A percentile compares a stretch with the other conserved stretches of the same genome.
Conservation (phyloP, 1,140 invertebrate genomes). For the Drosophila kurseongensis region DNA sequence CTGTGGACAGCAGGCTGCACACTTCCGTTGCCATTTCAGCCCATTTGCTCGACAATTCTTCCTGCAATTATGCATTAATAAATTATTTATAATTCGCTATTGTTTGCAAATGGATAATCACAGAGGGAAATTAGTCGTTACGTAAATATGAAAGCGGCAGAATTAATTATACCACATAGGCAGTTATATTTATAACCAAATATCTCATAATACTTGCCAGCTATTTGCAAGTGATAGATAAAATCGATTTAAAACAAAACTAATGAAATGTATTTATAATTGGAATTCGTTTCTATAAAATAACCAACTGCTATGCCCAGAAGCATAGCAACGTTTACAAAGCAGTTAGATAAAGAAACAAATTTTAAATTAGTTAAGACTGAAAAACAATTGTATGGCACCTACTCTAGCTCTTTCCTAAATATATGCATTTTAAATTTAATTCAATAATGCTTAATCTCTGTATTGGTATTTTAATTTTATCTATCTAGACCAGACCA, state of each 20-base stretch:
- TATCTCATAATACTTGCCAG: constrained; percentile 19
- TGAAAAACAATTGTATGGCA: too few relatives aligned
- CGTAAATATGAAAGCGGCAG: constrained; percentile 10
- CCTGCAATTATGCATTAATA: constrained; percentile 63
- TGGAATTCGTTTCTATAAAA: not conserved
- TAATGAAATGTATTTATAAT: constrained; percentile 23
- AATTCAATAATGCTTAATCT: too few relatives aligned
- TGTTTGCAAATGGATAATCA: constrained; percentile 36
- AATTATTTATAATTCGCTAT: constrained; percentile 20
- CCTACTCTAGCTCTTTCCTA: too few relatives aligned
- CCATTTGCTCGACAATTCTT: constrained; percentile 89
- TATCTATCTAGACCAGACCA: not conserved
- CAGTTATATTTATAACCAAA: constrained; percentile 39
- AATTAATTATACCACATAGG: constrained; percentile 36
- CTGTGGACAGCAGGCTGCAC: constrained; percentile 88
- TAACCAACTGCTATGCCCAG: not conserved
- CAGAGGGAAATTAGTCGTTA: constrained; percentile 33
- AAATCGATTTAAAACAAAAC: constrained; percentile 10
- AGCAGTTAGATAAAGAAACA: not conserved
- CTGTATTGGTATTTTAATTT: too few relatives aligned
- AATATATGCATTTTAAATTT: too few relatives aligned
- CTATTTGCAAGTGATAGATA: constrained; percentile 8
- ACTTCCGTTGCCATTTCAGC: constrained; percentile 89
- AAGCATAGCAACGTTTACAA: not conserved
- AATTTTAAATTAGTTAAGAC: too few relatives aligned